Conservation (phyloP, 2,113 vertebrate genomes). For the Melozone crissalis region DNA sequence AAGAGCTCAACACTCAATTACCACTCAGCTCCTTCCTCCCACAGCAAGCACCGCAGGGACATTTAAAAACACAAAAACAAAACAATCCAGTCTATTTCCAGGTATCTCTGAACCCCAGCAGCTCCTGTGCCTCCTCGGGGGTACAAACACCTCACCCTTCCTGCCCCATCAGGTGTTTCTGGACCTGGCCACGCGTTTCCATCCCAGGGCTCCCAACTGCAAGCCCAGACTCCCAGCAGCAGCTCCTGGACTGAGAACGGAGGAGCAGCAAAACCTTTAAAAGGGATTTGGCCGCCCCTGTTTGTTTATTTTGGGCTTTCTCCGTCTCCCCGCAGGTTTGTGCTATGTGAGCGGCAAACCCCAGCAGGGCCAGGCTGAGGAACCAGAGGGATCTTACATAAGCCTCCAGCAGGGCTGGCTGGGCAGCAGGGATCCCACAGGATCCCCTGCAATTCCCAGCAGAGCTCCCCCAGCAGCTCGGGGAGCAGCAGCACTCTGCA, state of each 20-base stretch:
- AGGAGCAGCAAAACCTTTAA: neutral
- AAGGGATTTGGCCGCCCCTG: rapidly evolving
- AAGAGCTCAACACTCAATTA: neutral
- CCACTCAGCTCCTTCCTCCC: neutral
- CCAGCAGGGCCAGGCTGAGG: neutral
- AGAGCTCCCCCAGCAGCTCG: neutral
- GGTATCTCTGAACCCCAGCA: neutral
- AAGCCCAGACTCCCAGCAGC: neutral
- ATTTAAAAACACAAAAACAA: neutral
- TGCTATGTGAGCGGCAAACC: neutral
- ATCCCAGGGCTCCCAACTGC: neutral
- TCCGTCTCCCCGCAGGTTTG: neutral
- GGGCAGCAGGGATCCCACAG: neutral
- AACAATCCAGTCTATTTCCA: rapidly evolving
- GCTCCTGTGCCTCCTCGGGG: neutral
- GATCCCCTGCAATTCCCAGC: neutral
- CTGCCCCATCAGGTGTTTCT: neutral
- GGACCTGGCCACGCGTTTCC: neutral
- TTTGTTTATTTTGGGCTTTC: neutral
- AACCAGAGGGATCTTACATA: conserved; percentile 55
- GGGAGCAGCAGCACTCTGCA: neutral
- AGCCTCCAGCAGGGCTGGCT: neutral
- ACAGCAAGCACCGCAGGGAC: neutral
- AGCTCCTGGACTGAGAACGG: neutral
- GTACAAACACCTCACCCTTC: neutral